Conservation (phyloP, 2,888 invertebrate species). For the Pyrrhia umbra region DNA sequence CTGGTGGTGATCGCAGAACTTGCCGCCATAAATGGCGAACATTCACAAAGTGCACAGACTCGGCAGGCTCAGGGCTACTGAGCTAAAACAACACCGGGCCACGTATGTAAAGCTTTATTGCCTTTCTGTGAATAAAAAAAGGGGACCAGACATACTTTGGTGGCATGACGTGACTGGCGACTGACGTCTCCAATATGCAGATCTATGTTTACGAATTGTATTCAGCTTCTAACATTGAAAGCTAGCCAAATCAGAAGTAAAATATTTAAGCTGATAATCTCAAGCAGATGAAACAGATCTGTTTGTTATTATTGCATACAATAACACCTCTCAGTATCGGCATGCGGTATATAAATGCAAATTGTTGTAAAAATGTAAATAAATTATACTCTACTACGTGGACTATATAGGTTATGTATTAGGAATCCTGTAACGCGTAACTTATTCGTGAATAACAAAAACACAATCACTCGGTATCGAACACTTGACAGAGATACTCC, state of each 20-base stretch:
- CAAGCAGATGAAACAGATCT: constrained; percentile 18
- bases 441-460: constrained; percentile 7
- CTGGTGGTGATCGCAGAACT: constrained; percentile 63
- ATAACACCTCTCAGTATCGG: constrained; percentile 11
- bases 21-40: constrained; percentile 75
- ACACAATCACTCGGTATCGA: not conserved
- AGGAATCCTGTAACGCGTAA: too few species aligned
- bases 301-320: constrained; percentile 26
- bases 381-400: too few species aligned
- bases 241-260: too few species aligned
- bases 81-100: constrained; percentile 64
- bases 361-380: constrained; percentile 16
- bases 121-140: constrained; percentile 54
- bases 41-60: constrained; percentile 74
- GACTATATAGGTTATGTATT: too few species aligned
- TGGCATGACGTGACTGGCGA: not conserved
- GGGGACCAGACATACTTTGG: constrained; percentile 22
- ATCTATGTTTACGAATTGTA: constrained; percentile 9
- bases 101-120: constrained; percentile 60
- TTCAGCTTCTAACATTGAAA: constrained; percentile 30
- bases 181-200: constrained; percentile 13
- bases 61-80: constrained; percentile 73
- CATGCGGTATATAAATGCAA: constrained; percentile 6
- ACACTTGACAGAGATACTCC: constrained; percentile 21
- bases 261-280: constrained; percentile 35